Percentiles rank a stretch among this genome's conserved stretches.
These are phyloP conservation scores for Abramis brama DNA, from an alignment of 2,113 vertebrate genomes.

Conservation along the genomic window DNA sequence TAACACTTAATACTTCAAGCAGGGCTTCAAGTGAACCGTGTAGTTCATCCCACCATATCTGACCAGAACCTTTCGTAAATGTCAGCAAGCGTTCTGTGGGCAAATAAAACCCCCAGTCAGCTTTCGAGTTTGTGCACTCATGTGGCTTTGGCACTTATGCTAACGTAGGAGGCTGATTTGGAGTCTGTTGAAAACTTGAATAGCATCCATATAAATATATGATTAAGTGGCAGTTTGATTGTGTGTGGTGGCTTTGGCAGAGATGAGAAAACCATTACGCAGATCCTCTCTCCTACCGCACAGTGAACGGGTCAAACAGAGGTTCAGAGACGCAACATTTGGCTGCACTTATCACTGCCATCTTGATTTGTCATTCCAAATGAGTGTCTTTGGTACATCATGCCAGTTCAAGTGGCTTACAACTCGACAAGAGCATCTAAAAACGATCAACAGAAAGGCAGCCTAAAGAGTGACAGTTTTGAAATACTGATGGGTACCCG, in stretches of 20 bases:
- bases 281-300: neutral
- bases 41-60: neutral
- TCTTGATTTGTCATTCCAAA: neutral
- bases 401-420: neutral
- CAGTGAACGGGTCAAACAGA: neutral
- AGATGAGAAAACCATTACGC: conserved; percentile 6
- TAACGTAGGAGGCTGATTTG: neutral
- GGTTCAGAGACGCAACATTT: neutral
- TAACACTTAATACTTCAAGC: conserved; percentile 35
- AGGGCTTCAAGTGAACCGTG: conserved; percentile 36
- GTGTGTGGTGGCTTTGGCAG: conserved; percentile 25
- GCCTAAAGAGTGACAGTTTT: neutral
- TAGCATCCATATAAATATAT: conserved; percentile 26
- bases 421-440: neutral
- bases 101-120: conserved; percentile 8
- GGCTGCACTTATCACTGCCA: conserved; percentile 12
- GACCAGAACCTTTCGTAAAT: neutral
- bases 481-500: neutral
- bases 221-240: conserved; percentile 33
- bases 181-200: conserved; percentile 28
- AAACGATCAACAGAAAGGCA: neutral
- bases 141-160: conserved; percentile 24
- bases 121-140: neutral
- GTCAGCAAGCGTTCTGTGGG: neutral
- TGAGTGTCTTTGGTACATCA: conserved; percentile 17